A percentile compares a stretch with the other conserved stretches of the same genome.
Evolutionary conservation across 2,113 vertebrate species (phyloP).

Genomic region (Carassius carassius): DNA sequence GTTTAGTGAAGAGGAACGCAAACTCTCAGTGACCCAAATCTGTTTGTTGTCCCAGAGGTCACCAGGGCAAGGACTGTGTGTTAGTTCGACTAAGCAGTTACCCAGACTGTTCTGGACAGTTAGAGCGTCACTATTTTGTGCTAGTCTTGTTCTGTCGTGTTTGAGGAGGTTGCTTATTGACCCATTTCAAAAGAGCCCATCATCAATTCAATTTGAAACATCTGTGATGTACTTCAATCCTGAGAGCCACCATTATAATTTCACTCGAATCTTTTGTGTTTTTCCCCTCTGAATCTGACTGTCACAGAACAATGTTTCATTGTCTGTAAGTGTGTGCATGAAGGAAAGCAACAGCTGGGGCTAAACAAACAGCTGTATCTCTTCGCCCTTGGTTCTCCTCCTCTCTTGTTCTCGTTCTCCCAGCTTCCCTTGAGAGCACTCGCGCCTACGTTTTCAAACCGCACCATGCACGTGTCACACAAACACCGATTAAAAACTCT

Average conservation of each 20-base stretch:
- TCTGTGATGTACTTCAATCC: neutral
- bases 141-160: neutral
- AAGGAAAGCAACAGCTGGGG: constrained; percentile 74
- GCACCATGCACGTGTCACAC: neutral
- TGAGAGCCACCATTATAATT: neutral
- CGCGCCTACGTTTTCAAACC: neutral
- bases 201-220: neutral
- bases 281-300: constrained; percentile 47
- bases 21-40: constrained; percentile 33
- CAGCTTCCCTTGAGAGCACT: constrained; percentile 10
- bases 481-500: neutral
- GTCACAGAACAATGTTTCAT: constrained; percentile 63
- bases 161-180: neutral
- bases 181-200: neutral
- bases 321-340: constrained; percentile 40
- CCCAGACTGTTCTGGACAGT: neutral
- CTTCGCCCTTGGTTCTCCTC: constrained; percentile 46
- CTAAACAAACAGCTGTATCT: constrained; percentile 75
- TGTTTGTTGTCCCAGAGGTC: constrained; percentile 53
- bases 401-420: constrained; percentile 13
- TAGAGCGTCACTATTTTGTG: neutral
- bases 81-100: neutral
- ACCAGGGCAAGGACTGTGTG: constrained; percentile 44
- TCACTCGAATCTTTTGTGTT: constrained; percentile 20
- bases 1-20: constrained; percentile 32